A percentile compares a stretch with the other conserved stretches of the same genome.
Evolutionary conservation across 2,113 vertebrate genomes (phyloP).

Genomic region (Hippocampus abdominalis): DNA sequence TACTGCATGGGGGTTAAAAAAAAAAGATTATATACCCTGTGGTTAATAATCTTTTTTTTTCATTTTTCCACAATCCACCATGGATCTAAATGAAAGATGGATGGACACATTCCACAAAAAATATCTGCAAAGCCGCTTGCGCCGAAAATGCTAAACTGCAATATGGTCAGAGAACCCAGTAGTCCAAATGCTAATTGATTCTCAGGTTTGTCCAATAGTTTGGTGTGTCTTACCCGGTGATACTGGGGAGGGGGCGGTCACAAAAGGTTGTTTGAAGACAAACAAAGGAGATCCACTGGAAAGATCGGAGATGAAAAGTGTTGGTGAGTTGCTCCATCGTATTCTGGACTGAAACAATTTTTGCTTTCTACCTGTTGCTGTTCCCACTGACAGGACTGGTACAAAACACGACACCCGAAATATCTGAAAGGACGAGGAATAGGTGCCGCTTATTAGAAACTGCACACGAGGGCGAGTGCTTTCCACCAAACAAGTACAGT

Average conservation of each 20-base stretch:
- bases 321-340: too few relatives aligned
- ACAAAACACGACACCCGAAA: slow-evolving; percentile 54
- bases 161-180: too few relatives aligned
- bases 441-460: not conserved
- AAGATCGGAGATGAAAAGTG: not conserved
- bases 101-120: too few relatives aligned
- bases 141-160: too few relatives aligned
- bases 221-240: slow-evolving; percentile 71
- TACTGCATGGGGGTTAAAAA: too few relatives aligned
- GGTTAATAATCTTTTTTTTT: too few relatives aligned
- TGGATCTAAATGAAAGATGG: too few relatives aligned
- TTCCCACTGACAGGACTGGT: slow-evolving; percentile 62
- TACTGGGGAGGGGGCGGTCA: slow-evolving; percentile 71
- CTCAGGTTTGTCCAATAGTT: not conserved
- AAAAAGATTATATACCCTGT: too few relatives aligned
- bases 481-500: too few relatives aligned
- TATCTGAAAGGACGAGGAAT: slow-evolving; percentile 51
- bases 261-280: slow-evolving; percentile 81
- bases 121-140: too few relatives aligned
- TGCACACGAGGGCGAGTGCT: not conserved
- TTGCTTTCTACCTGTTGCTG: slow-evolving; percentile 58
- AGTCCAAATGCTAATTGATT: not conserved
- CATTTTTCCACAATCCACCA: too few relatives aligned
- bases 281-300: slow-evolving; percentile 78
- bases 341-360: not conserved